These are phyloP conservation scores for Galbula dea DNA, from an alignment of 2,113 vertebrate species.

Conservation along the genomic window DNA sequence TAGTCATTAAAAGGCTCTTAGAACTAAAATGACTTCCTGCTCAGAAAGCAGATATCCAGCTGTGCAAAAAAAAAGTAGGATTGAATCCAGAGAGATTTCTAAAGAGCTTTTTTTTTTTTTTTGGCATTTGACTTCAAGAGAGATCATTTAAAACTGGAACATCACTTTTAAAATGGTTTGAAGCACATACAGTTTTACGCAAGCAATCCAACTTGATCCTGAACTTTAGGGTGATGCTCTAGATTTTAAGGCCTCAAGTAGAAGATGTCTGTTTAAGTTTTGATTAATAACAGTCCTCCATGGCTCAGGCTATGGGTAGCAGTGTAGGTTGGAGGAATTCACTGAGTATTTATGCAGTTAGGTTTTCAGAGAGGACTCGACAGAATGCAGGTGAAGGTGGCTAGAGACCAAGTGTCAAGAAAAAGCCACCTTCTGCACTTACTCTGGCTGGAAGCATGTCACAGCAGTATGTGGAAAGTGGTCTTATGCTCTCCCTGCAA, in stretches of 20 bases:
- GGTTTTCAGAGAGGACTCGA: neutral
- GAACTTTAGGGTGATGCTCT: neutral
- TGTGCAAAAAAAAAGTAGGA: slow-evolving; percentile 41
- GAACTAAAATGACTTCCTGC: slow-evolving; percentile 44
- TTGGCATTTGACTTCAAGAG: neutral
- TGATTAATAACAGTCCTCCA: neutral
- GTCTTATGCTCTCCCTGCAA: neutral
- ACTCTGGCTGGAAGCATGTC: neutral
- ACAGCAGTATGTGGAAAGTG: neutral
- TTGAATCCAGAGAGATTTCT: slow-evolving; percentile 2
- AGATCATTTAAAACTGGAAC: neutral
- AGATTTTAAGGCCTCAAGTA: neutral
- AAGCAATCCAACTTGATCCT: neutral
- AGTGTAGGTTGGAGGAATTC: neutral
- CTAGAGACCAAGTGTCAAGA: neutral
- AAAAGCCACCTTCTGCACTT: neutral
- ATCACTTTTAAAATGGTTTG: neutral
- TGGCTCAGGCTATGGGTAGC: neutral
- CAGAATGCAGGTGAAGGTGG: neutral
- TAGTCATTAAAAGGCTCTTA: slow-evolving; percentile 51
- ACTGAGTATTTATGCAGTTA: neutral
- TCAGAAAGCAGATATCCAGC: slow-evolving; percentile 44
- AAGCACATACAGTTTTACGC: neutral
- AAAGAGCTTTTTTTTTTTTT: neutral
- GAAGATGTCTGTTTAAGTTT: neutral